phyloP scores from a whole-genome alignment of 2,888 invertebrate genomes.

The Ennomos quercinarius region DNA sequence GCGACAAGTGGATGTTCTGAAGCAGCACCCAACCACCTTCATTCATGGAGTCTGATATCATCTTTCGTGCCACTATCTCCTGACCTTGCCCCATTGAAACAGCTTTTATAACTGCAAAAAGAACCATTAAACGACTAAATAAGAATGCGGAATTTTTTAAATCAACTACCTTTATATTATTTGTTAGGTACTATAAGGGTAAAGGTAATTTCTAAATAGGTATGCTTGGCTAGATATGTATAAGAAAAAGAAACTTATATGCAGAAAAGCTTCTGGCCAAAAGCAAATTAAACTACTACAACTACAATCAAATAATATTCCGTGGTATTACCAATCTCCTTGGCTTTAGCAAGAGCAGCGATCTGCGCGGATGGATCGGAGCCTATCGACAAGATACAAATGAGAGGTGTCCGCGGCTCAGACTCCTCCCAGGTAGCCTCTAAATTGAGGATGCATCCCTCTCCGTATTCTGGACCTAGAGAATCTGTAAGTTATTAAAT shows the following conservation, averaged over 20 bases:
- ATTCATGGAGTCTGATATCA: constrained; percentile 92
- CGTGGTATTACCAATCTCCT: constrained; percentile 89
- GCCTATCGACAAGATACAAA: constrained; percentile 97
- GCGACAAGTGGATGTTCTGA: constrained; percentile 98
- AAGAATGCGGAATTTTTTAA: too few species aligned
- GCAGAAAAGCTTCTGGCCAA: too few species aligned
- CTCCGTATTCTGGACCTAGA: constrained; percentile 94
- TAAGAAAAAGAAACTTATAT: too few species aligned
- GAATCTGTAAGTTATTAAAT: constrained; percentile 85
- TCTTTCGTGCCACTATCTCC: constrained; percentile 92
- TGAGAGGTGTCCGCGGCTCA: constrained; percentile 93
- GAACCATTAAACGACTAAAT: neutral
- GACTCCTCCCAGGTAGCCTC: constrained; percentile 96
- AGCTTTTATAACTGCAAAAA: constrained; percentile 88
- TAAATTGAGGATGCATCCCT: constrained; percentile 96
- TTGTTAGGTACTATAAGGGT: too few species aligned
- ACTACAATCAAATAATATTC: too few species aligned
- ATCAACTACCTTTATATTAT: too few species aligned
- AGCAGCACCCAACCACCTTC: constrained; percentile 96
- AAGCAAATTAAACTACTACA: too few species aligned
- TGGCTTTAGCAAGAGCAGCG: constrained; percentile 92
- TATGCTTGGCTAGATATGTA: too few species aligned
- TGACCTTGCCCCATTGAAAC: constrained; percentile 99
- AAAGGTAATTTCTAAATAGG: too few species aligned
- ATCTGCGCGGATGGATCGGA: constrained; percentile 99